A percentile compares a stretch with the other conserved stretches of the same genome.
Conservation (phyloP, 2,797 vertebrate species). For the Alcedo quadribrachys region DNA sequence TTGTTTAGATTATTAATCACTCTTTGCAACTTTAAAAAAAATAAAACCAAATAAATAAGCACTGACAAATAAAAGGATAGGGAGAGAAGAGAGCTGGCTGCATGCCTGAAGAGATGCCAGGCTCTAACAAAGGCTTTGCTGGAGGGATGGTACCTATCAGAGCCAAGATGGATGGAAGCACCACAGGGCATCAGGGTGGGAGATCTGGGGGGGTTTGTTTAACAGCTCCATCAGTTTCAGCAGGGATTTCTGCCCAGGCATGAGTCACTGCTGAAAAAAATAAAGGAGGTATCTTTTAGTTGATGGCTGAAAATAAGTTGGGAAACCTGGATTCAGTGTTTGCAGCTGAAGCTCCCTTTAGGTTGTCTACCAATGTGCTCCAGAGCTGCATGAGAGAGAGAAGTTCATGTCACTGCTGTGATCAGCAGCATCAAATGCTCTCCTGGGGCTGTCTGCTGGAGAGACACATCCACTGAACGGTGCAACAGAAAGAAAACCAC, state of each 20-base stretch:
- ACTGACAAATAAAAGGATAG: not conserved
- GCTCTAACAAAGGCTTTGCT: fast-evolving
- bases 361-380: no score
- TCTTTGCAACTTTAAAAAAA: no score
- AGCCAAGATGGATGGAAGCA: not conserved
- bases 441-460: no score
- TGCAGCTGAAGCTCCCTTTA: not conserved
- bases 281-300: not conserved
- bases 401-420: no score
- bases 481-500: not conserved
- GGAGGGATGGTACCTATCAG: not conserved
- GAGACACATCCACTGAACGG: no score
- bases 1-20: no score
- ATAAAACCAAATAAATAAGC: not conserved
- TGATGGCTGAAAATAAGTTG: not conserved
- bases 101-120: fast-evolving
- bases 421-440: no score
- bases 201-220: not conserved
- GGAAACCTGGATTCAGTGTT: not conserved
- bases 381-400: not conserved
- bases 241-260: not conserved
- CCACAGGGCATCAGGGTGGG: no score
- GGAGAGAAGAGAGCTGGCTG: not conserved
- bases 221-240: not conserved
- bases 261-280: not conserved